phyloP scores from a whole-genome alignment of 2,113 vertebrate species.

The Daphoenositta chrysoptera region DNA sequence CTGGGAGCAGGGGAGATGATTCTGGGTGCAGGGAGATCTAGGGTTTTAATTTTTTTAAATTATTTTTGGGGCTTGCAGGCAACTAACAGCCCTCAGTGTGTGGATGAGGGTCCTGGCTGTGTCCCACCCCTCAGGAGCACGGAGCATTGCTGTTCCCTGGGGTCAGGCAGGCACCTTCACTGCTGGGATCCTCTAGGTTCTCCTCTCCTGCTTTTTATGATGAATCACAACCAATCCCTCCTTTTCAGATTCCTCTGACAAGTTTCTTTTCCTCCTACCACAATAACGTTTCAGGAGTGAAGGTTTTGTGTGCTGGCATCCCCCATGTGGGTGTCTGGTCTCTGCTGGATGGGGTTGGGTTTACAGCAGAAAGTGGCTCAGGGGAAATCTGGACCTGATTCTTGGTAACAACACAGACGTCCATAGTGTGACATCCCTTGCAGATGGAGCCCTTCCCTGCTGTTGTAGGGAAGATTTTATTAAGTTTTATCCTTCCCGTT shows the following conservation, averaged over 20 bases:
- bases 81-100: background rate
- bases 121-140: background rate
- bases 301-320: background rate
- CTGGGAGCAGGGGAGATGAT: background rate
- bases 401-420: background rate
- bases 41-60: background rate
- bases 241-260: background rate
- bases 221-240: background rate
- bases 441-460: background rate
- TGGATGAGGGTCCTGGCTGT: background rate
- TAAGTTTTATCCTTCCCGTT: background rate
- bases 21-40: background rate
- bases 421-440: background rate
- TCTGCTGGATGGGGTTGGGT: background rate
- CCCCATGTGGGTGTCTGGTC: background rate
- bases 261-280: background rate
- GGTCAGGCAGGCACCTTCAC: background rate
- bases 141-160: background rate
- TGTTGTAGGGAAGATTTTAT: background rate
- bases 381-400: background rate
- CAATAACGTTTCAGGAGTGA: background rate
- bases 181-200: background rate
- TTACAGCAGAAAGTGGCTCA: accelerated
- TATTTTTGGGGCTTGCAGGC: background rate
- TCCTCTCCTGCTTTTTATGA: background rate